Conservation (phyloP, 1,140 invertebrate genomes). For the Lucilia cuprina region DNA sequence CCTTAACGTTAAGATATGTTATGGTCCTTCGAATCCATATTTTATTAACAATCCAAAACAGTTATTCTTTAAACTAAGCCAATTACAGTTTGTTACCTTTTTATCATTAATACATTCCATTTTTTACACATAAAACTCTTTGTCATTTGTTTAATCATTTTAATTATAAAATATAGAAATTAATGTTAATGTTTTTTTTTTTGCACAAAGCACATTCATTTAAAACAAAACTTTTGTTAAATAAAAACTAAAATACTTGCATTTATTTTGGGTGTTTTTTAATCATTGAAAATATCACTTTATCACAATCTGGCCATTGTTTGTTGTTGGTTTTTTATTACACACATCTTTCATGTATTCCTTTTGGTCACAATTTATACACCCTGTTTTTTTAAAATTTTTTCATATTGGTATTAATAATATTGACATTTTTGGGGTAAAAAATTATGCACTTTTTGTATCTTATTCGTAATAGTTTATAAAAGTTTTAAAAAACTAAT, state of each 20-base stretch:
- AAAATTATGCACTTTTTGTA: neutral
- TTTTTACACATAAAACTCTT: neutral
- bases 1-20: too few species aligned
- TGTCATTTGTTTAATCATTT: neutral
- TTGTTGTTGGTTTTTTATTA: neutral
- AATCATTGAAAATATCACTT: neutral
- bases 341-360: neutral
- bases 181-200: neutral
- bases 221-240: neutral
- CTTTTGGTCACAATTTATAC: neutral
- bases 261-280: neutral
- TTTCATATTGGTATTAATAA: neutral
- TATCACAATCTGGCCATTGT: neutral
- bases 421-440: too few species aligned
- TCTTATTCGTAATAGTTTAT: too few species aligned
- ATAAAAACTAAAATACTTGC: slow-evolving; percentile 2
- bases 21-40: too few species aligned
- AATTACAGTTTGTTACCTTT: neutral
- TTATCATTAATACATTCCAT: neutral
- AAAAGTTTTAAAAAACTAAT: too few species aligned
- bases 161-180: neutral
- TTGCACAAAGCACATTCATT: neutral
- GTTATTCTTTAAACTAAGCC: too few species aligned
- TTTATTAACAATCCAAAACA: too few species aligned
- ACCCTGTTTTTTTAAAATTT: neutral